Evolutionary conservation across 2,113 vertebrate genomes (phyloP), one percentile per base, ranked within the genome.

Genomic region (Mesoclemmys tuberculata): DNA sequence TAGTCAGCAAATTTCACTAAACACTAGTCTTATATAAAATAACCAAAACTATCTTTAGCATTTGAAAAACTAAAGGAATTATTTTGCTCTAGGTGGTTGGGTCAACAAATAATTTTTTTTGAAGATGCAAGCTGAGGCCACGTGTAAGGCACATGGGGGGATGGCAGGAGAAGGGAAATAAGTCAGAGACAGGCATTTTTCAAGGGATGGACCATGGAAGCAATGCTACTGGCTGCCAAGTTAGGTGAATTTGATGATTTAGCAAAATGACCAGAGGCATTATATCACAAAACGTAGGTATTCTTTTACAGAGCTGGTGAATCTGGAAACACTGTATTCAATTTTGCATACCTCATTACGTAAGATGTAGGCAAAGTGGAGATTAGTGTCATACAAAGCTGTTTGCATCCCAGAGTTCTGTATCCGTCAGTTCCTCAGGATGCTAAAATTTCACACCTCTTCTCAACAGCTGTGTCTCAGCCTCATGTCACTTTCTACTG

Each of bases 141-240:
- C 22, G 14, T 10, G 2, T 46, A 77, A 3, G 41, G 3, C 41
- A 14, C 4, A 9, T 5, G 11, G 2, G 12, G 41, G 12, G 41
- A 26, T 26, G 24, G 41, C 26, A 44, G 24, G 26, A 77, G 24
- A 27, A 71, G 35, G 38, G 41, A 46, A 77, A 77, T 27, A 44
- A 44, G 41, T 13, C 27, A 44, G 46, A 77, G 6, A 44, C 38
- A 75, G 41, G 41, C 6, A 41, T 44, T 77, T 77, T 77, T 77
- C 46, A 46, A 77, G 44, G n/a, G 26, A 44, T 44, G 41, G 38
- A 46, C 24, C 12, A 77, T 77, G 26, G 21, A 71, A 77, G 24
- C 26, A 8, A 27, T 77, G 26, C 24, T 77, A 46, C 41, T 77
- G 71, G 27, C 46, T 27, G 41, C 27, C 4, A 27, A 27, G 2